These are phyloP conservation scores for Drosophila atroscutellata DNA, from an alignment of 2,888 invertebrate species.

Conservation along the genomic window DNA sequence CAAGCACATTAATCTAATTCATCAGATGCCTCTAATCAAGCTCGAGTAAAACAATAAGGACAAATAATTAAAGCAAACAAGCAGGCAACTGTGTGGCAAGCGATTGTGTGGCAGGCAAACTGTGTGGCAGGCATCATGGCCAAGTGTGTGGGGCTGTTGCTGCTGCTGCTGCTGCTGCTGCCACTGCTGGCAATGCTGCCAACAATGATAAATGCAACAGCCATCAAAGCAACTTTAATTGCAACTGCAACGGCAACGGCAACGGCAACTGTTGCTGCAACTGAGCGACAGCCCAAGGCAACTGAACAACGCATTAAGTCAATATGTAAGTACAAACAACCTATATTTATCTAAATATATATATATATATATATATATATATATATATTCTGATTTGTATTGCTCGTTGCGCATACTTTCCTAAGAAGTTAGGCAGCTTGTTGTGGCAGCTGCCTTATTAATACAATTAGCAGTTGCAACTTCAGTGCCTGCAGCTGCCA, in stretches of 20 bases:
- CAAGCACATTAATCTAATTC: constrained; percentile 50
- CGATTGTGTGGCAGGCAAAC: constrained; percentile 7
- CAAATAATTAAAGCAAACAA: constrained; percentile 56
- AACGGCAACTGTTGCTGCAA: constrained; percentile 28
- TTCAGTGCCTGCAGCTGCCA: constrained; percentile 20
- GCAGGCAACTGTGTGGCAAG: constrained; percentile 10
- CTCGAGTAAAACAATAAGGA: constrained; percentile 45
- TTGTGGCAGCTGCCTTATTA: constrained; percentile 45
- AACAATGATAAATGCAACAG: constrained; percentile 57
- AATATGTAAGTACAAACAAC: constrained; percentile 63
- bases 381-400: too few relatives aligned
- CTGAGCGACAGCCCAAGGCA: constrained; percentile 37
- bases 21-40: constrained; percentile 69
- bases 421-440: constrained; percentile 25
- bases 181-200: constrained; percentile 32
- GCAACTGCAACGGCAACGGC: constrained; percentile 35
- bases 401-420: constrained; percentile 33
- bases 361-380: constrained; percentile 17
- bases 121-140: constrained; percentile 52
- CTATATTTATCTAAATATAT: not conserved
- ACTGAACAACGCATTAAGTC: constrained; percentile 57
- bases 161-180: not conserved
- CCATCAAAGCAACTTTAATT: constrained; percentile 56
- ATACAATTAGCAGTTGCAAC: constrained; percentile 34
- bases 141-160: constrained; percentile 27